Conservation (phyloP, 2,797 vertebrate species). For the Chrosomus eos region DNA sequence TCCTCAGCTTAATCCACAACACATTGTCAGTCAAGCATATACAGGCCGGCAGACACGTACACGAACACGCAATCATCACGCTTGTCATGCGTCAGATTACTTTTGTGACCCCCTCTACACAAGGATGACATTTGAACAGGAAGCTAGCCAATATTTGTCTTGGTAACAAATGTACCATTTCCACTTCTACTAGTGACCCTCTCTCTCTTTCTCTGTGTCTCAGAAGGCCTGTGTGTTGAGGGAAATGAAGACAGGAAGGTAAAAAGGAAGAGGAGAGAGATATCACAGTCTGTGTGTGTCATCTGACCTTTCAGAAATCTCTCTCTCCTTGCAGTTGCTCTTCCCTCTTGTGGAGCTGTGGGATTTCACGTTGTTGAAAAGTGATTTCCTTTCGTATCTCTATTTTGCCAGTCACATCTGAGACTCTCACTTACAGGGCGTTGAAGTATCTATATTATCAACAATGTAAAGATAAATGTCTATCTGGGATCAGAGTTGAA, state of each 20-base stretch:
- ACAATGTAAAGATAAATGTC: not conserved
- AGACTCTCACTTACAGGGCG: slow-evolving; percentile 8
- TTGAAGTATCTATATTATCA: slow-evolving; percentile 9
- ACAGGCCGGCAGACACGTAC: slow-evolving; percentile 7
- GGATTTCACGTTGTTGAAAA: slow-evolving; percentile 30
- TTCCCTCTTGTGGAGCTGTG: slow-evolving; percentile 8
- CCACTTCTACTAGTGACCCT: not conserved
- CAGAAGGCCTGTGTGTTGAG: slow-evolving; percentile 25
- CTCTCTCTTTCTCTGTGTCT: not conserved
- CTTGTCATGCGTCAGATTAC: slow-evolving; percentile 67
- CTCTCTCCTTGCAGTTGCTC: slow-evolving; percentile 22
- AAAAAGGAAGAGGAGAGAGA: slow-evolving; percentile 57
- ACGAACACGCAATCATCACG: slow-evolving; percentile 18
- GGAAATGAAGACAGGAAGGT: slow-evolving; percentile 51
- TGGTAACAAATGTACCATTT: slow-evolving; percentile 45
- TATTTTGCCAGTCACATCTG: slow-evolving; percentile 6
- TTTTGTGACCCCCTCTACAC: slow-evolving; percentile 65
- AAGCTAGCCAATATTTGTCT: slow-evolving; percentile 40
- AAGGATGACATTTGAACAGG: slow-evolving; percentile 65
- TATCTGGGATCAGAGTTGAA: not conserved
- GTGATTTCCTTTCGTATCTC: slow-evolving; percentile 33
- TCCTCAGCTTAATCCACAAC: not conserved
- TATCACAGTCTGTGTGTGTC: slow-evolving; percentile 59
- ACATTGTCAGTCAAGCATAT: slow-evolving; percentile 15
- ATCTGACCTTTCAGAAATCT: slow-evolving; percentile 62